Base-by-base conservation (phyloP, 2,113 vertebrate genomes). In the Apistogramma diplotaenia region DNA sequence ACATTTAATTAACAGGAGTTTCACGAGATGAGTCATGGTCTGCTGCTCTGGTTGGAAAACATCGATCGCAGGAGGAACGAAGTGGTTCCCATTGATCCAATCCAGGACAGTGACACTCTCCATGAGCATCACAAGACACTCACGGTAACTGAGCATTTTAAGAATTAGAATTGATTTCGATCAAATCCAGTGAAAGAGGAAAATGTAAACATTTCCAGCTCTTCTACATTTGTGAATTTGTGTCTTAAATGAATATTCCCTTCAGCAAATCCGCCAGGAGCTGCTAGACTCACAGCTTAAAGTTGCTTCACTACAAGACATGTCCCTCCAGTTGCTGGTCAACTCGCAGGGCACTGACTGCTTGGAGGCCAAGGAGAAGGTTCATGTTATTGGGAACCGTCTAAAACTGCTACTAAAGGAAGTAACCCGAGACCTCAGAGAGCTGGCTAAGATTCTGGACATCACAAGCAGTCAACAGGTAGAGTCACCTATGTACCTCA, bases 301-400 rank as follows among this genome's bases (percentile, higher is more conserved):
- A 89, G 98, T 99, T 46, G 95, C 97, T 0, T 97, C 96, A 0
- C 95, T 99, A 43, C 97, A 99, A 90, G 97, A 99, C 93, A 97
- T 98, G 97, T 98, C 98, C 77, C 95, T 97, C 74, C 98, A 99
- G 85, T 93, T 99, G 84, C 92, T 99, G 88, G 97, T 99, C 88
- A 97, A 99, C 89, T 96, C 97, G 51, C 96, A 98, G 94, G 97
- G 97, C 84, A 94, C 94, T 46, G 97, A 99, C 92, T 99, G 97
- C 89, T 95, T 99, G 85, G 98, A 99, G 93, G 98, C 98, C 92
- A 99, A 99, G 88, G 98, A 99, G 91, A 99, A 99, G 90, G 98
- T 99, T 29, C 98, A 99, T 8, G 97, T 99, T 46, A 99, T 99
- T 74, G 97, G 97, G 86, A 99, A 99, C 91, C 96, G 98, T 43